Evolutionary conservation across 2,797 vertebrate species (phyloP).

Genomic region (Spheniscus humboldti): DNA sequence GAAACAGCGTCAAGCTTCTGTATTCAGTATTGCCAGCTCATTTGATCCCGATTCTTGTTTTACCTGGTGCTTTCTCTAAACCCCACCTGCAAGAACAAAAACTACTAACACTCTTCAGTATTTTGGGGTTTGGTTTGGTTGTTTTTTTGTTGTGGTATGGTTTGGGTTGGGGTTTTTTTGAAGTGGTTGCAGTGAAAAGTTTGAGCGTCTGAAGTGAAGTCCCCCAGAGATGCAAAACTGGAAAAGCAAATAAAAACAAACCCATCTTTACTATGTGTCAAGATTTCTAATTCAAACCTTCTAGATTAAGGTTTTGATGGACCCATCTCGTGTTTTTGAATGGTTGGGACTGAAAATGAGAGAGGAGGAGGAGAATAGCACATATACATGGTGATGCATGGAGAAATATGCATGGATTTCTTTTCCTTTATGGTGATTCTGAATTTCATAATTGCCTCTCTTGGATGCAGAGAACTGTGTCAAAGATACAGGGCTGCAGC

Average conservation of each 20-base stretch:
- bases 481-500: conserved; percentile 53
- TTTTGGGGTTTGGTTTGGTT: no score
- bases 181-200: not conserved
- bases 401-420: not conserved
- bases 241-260: not conserved
- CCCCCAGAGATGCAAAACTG: not conserved
- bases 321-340: not conserved
- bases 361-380: not conserved
- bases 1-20: not conserved
- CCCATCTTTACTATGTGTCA: not conserved
- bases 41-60: not conserved
- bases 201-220: not conserved
- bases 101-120: not conserved
- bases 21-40: not conserved
- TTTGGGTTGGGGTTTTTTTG: not conserved
- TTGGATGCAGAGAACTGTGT: conserved; percentile 60
- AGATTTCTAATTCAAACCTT: not conserved
- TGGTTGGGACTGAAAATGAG: not conserved
- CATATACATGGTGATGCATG: not conserved
- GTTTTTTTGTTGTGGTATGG: not conserved
- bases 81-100: not conserved
- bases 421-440: not conserved
- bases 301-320: not conserved
- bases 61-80: not conserved
- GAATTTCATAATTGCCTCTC: not conserved